phyloP scores from a whole-genome alignment of 2,888 invertebrate genomes.

The Hirtodrosophila confusa region DNA sequence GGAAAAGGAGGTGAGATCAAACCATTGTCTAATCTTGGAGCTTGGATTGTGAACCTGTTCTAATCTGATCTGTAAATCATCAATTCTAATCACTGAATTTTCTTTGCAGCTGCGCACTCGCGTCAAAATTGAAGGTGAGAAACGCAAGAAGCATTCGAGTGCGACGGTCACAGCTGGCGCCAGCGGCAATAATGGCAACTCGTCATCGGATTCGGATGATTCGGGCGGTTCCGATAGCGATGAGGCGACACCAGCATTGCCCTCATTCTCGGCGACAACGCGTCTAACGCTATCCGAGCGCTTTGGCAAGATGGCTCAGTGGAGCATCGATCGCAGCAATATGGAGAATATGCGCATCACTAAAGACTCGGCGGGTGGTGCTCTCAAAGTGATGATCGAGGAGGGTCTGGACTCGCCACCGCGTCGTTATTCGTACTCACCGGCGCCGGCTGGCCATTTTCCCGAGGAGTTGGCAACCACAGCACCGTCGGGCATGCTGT shows the following conservation, averaged over 20 bases:
- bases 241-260: conserved; percentile 84
- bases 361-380: conserved; percentile 89
- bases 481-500: conserved; percentile 89
- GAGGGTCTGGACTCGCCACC: conserved; percentile 87
- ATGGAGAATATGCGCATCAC: conserved; percentile 95
- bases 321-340: conserved; percentile 92
- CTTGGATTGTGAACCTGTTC: too few relatives aligned
- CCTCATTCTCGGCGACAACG: conserved; percentile 87
- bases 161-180: conserved; percentile 44
- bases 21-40: too few relatives aligned
- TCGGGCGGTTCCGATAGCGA: conserved; percentile 86
- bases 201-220: conserved; percentile 87
- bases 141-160: conserved; percentile 84
- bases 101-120: conserved; percentile 80
- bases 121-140: conserved; percentile 84
- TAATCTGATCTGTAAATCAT: not conserved
- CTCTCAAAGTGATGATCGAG: conserved; percentile 91
- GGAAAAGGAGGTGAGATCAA: conserved; percentile 84
- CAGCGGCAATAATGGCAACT: conserved; percentile 69
- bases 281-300: conserved; percentile 92
- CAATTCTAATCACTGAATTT: not conserved
- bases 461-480: conserved; percentile 90
- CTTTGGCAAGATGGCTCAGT: conserved; percentile 96
- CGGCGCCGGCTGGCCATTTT: conserved; percentile 90
- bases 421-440: conserved; percentile 86